phyloP scores from a whole-genome alignment of 2,113 vertebrate genomes.

The Burhinus oedicnemus region DNA sequence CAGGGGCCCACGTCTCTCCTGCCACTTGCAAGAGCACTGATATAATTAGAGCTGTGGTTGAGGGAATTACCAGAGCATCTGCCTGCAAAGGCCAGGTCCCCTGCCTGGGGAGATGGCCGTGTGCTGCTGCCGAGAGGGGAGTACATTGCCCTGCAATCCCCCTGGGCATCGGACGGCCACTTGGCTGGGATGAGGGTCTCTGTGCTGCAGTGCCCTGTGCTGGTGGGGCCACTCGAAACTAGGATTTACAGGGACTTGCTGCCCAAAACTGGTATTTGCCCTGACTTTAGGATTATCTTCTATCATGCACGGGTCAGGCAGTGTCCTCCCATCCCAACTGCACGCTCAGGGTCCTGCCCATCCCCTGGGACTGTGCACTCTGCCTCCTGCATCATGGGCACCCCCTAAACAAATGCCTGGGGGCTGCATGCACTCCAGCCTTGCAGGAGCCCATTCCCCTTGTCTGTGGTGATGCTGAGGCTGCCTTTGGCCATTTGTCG shows the following conservation, averaged over 20 bases:
- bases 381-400: not conserved
- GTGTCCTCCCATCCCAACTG: not conserved
- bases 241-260: not conserved
- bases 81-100: not conserved
- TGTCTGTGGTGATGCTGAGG: not conserved
- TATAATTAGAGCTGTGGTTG: slow-evolving; percentile 53
- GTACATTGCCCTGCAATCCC: rapidly evolving
- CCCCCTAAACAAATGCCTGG: not conserved
- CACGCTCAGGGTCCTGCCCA: rapidly evolving
- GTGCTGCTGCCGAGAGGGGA: not conserved
- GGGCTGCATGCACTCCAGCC: not conserved
- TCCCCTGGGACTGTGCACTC: not conserved
- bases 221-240: not conserved
- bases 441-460: not conserved
- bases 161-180: rapidly evolving
- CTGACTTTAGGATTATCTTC: not conserved
- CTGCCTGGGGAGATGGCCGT: not conserved
- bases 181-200: rapidly evolving
- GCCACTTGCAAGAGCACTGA: not conserved
- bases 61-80: slow-evolving; percentile 27
- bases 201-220: not conserved
- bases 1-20: slow-evolving; percentile 16
- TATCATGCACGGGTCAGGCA: not conserved
- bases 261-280: rapidly evolving
- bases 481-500: not conserved